Conservation (phyloP, 2,113 vertebrate species). For the Oceanites oceanicus region DNA sequence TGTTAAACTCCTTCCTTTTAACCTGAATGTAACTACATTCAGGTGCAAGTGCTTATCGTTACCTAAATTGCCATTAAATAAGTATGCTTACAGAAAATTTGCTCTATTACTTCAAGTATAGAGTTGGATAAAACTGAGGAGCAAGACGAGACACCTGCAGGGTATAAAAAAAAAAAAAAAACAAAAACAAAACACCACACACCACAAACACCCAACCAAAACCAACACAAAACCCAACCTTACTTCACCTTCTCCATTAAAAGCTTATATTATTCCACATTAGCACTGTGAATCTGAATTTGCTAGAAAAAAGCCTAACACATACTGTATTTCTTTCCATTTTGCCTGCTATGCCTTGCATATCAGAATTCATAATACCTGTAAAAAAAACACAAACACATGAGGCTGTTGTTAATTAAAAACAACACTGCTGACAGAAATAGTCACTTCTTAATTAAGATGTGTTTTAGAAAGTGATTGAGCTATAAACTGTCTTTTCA, state of each 20-base stretch:
- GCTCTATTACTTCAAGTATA: background rate
- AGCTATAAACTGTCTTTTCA: constrained; percentile 47
- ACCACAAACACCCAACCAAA: too few species aligned
- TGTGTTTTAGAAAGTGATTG: constrained; percentile 33
- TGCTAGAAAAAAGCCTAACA: background rate
- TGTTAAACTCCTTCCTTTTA: background rate
- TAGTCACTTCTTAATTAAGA: constrained; percentile 46
- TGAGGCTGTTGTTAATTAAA: background rate
- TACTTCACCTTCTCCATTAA: background rate
- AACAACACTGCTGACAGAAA: background rate
- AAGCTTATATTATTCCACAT: background rate
- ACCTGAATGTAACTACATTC: background rate
- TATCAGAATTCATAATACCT: background rate
- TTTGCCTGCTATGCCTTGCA: background rate
- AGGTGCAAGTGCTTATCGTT: background rate
- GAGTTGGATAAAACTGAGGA: background rate
- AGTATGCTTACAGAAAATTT: background rate
- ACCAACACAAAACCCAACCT: fast-evolving
- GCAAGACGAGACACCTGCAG: background rate
- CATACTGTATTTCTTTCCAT: background rate
- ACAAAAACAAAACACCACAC: too few species aligned
- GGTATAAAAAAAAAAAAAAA: background rate
- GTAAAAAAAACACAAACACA: background rate
- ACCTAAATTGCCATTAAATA: background rate
- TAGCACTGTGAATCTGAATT: background rate